Evolutionary conservation across 2,888 invertebrate genomes (phyloP), one percentile per base, ranked within the genome.

Genomic region (Hedychridium roseum): DNA sequence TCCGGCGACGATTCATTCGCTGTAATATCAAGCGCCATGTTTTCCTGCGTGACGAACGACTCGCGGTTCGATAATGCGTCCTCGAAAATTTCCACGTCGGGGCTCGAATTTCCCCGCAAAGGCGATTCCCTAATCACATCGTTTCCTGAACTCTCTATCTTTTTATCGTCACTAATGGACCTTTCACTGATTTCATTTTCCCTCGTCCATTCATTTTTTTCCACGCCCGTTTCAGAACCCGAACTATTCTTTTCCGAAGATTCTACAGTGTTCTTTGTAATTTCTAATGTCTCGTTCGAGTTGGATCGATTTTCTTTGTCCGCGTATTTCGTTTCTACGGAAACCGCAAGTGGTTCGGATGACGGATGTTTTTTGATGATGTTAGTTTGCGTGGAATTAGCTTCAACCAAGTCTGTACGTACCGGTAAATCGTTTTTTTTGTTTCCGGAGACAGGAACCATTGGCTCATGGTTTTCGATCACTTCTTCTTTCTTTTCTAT

Each of bases 351-450:
- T 4, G 15, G 23, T 26, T 40, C 43, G 15, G 28, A 17, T 15
- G 43, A 40, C 42, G 28, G 27, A n/a, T n/a, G 21, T 26, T 31
- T 35, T 23, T 12, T 16, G 28, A n/a, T 32, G 21, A 18, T 36
- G 45, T 43, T 53, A 53, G 41, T 50, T 26, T 5, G 35, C 14
- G 32, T 11, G 31, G 26, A 34, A 41, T 36, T 36, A 38, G 21
- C 12, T 37, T 43, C 30, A 21, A 7, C 18, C 12, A 5, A 31
- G 26, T 36, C 41, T 26, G 21, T 62, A 62, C 62, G 36, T 62
- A 62, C 62, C 62, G 52, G 45, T 50, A 36, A 54, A 17, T 61
- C 38, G 12, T 64, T 43, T 16, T n/a, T n/a, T 12, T 31, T 12
- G 9, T 4, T 7, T 27, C 3, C 12, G 27, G 27, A 27, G 12